Evolutionary conservation across 1,140 invertebrate genomes (phyloP).

Genomic region (Vanessa atalanta): DNA sequence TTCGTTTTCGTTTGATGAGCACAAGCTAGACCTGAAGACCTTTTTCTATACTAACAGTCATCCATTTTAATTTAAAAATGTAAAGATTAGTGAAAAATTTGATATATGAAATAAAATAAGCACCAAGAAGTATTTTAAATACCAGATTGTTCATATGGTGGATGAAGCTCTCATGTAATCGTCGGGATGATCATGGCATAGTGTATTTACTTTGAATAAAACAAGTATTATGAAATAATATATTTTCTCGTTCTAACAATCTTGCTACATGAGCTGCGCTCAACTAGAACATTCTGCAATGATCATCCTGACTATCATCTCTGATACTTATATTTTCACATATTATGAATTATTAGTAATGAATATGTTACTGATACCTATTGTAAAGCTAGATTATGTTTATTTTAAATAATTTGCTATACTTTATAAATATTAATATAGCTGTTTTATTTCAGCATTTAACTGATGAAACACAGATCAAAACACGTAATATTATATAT

Average conservation of each 20-base stretch:
- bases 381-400: conserved; percentile 58
- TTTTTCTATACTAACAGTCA: background rate
- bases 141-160: conserved; percentile 43
- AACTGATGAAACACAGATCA: conserved; percentile 39
- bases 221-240: conserved; percentile 14
- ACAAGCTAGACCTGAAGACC: conserved; percentile 9
- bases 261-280: conserved; percentile 10
- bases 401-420: conserved; percentile 57
- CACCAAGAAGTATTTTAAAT: conserved; percentile 37
- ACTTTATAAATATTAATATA: conserved; percentile 49
- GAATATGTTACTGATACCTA: conserved; percentile 55
- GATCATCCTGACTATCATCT: conserved; percentile 48
- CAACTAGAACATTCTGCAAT: conserved; percentile 27
- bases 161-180: conserved; percentile 64
- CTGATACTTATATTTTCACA: conserved; percentile 50
- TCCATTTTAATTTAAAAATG: background rate
- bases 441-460: conserved; percentile 39
- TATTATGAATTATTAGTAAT: conserved; percentile 53
- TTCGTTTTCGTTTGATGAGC: background rate
- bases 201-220: conserved; percentile 20
- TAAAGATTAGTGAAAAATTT: background rate
- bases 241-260: conserved; percentile 5
- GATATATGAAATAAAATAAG: conserved; percentile 41
- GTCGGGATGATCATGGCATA: conserved; percentile 51
- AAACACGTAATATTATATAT: conserved; percentile 46